These are phyloP conservation scores for Prionailurus viverrinus DNA, from an alignment of 2,113 vertebrate species.

Conservation along the genomic window DNA sequence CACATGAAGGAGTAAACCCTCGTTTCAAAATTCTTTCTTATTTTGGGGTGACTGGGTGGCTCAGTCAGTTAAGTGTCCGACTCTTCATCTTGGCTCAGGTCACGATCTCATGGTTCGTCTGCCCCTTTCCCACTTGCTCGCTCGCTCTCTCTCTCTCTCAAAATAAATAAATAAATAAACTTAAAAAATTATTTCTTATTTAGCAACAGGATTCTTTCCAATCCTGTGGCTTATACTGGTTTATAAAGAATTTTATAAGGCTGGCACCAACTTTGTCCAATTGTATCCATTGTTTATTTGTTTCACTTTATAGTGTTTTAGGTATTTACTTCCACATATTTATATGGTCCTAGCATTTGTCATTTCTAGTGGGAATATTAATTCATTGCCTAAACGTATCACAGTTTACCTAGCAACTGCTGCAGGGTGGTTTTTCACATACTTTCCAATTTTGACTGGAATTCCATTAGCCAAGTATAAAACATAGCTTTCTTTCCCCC, in stretches of 20 bases:
- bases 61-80: no score
- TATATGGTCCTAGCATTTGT: not conserved
- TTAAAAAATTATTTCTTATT: slow-evolving; percentile 24
- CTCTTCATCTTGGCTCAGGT: no score
- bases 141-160: no score
- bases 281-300: not conserved
- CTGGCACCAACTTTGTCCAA: not conserved
- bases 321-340: slow-evolving; percentile 38
- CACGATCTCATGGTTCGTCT: no score
- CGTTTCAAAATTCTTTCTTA: not conserved
- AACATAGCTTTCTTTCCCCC: not conserved
- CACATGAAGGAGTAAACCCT: not conserved
- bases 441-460: not conserved
- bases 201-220: not conserved
- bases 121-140: no score
- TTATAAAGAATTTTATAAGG: not conserved
- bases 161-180: no score
- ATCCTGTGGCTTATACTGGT: not conserved
- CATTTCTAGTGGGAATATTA: slow-evolving; percentile 47
- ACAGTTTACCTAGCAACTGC: slow-evolving; percentile 36
- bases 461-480: not conserved
- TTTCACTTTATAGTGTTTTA: slow-evolving; percentile 23
- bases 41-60: no score
- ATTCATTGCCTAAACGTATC: slow-evolving; percentile 30
- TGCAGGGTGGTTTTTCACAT: not conserved